Base-by-base conservation (phyloP, 1,140 invertebrate genomes). In the Bombus haemorrhoidalis region DNA sequence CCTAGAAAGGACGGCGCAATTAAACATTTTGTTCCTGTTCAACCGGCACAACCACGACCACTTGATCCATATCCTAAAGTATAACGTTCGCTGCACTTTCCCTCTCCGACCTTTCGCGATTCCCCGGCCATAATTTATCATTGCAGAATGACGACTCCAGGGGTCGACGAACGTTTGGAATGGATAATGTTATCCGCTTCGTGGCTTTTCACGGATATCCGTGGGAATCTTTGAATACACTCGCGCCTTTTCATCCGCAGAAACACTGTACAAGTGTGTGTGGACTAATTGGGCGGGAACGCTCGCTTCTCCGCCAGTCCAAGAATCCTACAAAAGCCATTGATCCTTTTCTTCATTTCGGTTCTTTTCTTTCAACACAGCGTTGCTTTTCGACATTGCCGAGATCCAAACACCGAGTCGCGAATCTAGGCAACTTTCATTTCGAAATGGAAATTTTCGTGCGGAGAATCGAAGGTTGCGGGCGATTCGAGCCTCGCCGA, bases 11-110 rank as follows among this genome's bases (percentile, higher is more conserved):
- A 89, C 39, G 77, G 13, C 81, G 86, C 83, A 91, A 91, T 90
- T 90, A 90, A 90, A 90, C 83, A 90, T 81, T 84, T 87, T 84
- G 43, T 86, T 78, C n/a, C 79, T 41, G 88, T 85, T 72, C 78
- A 64, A 37, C 18, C 43, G 74, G 74, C 68, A 79, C 72, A 81
- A 87, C 79, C 78, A 41, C 39, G 39, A 18, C 69, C 73, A 47
- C 86, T 77, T 90, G 81, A 88, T 81, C 89, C 72, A 86, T 32
- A 88, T 90, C 6, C 57, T 3, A 53, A 53, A 47, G 57, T 79
- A 59, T 85, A 87, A 89, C 88, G 32, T 13, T 39, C 68, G 18
- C 43, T 41, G 71, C 68, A 86, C 86, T 90, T 90, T 88, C 86
- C 68, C 81, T 86, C 82, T 86, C 73, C 77, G 81, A 74, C 41